Evolutionary conservation across 2,113 vertebrate genomes (phyloP), one percentile per base, ranked within the genome.

Genomic region (Dasyprocta punctata): DNA sequence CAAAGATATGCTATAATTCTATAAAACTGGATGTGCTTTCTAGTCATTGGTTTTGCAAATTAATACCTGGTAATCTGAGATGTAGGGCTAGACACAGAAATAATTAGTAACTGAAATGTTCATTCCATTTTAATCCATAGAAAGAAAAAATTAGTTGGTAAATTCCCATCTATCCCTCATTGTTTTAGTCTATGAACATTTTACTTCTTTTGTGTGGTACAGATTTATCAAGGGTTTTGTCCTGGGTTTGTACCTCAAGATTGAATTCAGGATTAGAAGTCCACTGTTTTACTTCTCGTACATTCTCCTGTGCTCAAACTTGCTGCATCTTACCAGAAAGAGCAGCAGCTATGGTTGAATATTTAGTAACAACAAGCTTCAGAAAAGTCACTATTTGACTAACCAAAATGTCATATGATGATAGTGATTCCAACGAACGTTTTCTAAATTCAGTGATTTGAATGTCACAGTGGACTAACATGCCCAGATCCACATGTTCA

Each of bases 71-170:
- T 47, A 44, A 81, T 78, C 38, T 90, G 83, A 95, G 96, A 80
- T 60, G 9, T 49, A 28, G 44, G 19, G 11, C 47, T 90, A 71
- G 92, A 81, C 10, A 30, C 26, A 49, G 47, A 82, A 44, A 28
- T 19, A 95, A 82, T 90, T 38, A 69, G 26, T 33, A 78, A 88
- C 30, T 82, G 16, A 96, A 93, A 82, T 81, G 26, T 65, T 38
- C 44, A 9, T 52, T 77, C 86, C 54, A 24, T 96, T 96, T 91
- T 88, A 92, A 77, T 36, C 9, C 36, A 49, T 1, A 19, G 3
- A 58, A 75, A 94, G 41, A 16, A 82, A 77, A 65, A 87, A 47
- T 71, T 85, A 28, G 73, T 67, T 87, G 49, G 22, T 60, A 67
- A 84, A 90, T 30, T 56, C 24, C 38, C 65, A 3, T 73, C 10